Evolutionary conservation across 2,113 vertebrate genomes (phyloP).

Genomic region (Synchiropus splendidus): DNA sequence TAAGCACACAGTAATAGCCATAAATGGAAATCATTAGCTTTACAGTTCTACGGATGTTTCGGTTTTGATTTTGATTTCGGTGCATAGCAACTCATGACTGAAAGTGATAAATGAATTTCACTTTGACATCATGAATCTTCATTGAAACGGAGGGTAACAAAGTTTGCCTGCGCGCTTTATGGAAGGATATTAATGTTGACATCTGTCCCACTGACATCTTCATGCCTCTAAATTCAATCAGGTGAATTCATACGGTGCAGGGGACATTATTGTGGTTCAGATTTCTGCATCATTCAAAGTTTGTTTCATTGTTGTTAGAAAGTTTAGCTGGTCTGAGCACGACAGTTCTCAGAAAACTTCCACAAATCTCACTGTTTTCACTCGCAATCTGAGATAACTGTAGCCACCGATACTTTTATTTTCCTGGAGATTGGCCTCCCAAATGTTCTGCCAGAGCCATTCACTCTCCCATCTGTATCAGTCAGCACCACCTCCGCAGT

Average conservation of each 20-base stretch:
- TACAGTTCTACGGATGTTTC: too few relatives aligned
- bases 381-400: neutral
- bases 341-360: neutral
- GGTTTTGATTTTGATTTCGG: too few relatives aligned
- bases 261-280: neutral
- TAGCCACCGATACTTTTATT: neutral
- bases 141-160: too few relatives aligned
- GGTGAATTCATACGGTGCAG: too few relatives aligned
- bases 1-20: too few relatives aligned
- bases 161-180: too few relatives aligned
- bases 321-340: neutral
- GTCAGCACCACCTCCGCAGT: constrained; percentile 31
- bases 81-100: too few relatives aligned
- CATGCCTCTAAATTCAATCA: too few relatives aligned
- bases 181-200: neutral
- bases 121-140: too few relatives aligned
- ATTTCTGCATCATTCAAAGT: neutral
- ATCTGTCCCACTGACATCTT: too few relatives aligned
- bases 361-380: neutral
- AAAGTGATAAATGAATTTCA: too few relatives aligned
- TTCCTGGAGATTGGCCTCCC: constrained; percentile 2
- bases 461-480: constrained; percentile 42
- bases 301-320: neutral
- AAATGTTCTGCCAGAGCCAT: constrained; percentile 27
- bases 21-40: too few relatives aligned